Conservation (phyloP, 2,888 invertebrate species). For the Esperia sulphurella region DNA sequence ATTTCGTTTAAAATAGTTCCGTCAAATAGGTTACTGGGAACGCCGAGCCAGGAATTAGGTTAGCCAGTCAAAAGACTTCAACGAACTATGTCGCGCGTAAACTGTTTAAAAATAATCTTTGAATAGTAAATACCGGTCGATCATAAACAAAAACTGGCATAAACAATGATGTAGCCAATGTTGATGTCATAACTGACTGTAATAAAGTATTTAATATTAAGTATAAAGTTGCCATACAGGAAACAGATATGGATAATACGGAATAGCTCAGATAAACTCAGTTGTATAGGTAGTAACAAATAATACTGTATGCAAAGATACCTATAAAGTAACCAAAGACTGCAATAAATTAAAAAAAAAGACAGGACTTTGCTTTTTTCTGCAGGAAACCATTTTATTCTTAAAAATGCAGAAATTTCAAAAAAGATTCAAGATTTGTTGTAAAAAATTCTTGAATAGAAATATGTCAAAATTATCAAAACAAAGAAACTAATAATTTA, state of each 20-base stretch:
- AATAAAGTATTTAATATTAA: background rate
- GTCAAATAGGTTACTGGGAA: constrained; percentile 40
- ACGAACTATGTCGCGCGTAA: constrained; percentile 18
- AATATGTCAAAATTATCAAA: background rate
- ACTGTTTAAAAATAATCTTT: constrained; percentile 1
- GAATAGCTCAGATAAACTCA: background rate
- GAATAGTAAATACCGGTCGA: background rate
- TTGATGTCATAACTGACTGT: background rate
- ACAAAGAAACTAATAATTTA: background rate
- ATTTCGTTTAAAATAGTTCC: constrained; percentile 25
- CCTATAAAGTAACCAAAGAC: too few species aligned
- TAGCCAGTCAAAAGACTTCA: constrained; percentile 42
- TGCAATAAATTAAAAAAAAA: too few species aligned
- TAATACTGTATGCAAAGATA: background rate
- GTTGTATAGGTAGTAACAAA: background rate
- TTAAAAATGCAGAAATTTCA: too few species aligned
- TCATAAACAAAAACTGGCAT: background rate
- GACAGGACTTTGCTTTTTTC: too few species aligned
- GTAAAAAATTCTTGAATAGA: too few species aligned
- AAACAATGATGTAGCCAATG: background rate
- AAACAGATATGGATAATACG: background rate
- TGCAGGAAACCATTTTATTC: too few species aligned
- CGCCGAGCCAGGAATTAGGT: constrained; percentile 31
- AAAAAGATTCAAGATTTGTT: too few species aligned
- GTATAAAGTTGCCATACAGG: background rate